Base-by-base conservation (phyloP, 2,888 invertebrate genomes). In the Synanthedon myopaeformis region DNA sequence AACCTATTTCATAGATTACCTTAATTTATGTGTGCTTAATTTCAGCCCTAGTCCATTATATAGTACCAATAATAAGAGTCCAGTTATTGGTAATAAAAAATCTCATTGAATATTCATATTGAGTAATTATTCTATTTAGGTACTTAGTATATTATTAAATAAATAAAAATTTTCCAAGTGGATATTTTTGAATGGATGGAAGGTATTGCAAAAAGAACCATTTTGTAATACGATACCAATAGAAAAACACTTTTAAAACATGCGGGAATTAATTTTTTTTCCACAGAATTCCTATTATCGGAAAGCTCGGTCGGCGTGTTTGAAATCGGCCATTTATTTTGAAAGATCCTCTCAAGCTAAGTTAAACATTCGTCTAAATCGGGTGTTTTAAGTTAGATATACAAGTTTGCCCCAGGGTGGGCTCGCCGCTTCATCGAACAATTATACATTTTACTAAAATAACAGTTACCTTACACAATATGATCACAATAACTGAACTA, bases 321-420 rank as follows among this genome's bases (percentile, higher is more conserved):
- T 66, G 60, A 61, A 56, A 54, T 52, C 51, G 59, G 35, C 59
- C 62, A 61, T 56, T 58, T 67, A 66, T 59, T 69, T 67, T 68
- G 69, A 64, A 65, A 64, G 65, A 61, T 60, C 59, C 64, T 54
- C 57, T 60, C 58, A 57, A 48, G 23, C 42, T 19, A 19, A 41
- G 52, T 23, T 35, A 55, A 52, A 14, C 55, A 56, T 57, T 10
- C 57, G 60, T 55, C 57, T 57, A 65, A 67, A 63, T 62, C 64
- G 61, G 59, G 59, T 64, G 67, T 66, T 63, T 66, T 65, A 62
- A 57, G 59, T 54, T 53, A 58, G 57, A 54, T 55, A 51, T 42
- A 14, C 28, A 11, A 17, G n/a, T 12, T 10, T 42, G 14, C 53
- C 42, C 50, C 17, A 12, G 54, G 54, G 56, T 53, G 54, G 54